These are phyloP conservation scores for Ophion ellenae DNA, from an alignment of 2,888 invertebrate species.

Conservation along the genomic window DNA sequence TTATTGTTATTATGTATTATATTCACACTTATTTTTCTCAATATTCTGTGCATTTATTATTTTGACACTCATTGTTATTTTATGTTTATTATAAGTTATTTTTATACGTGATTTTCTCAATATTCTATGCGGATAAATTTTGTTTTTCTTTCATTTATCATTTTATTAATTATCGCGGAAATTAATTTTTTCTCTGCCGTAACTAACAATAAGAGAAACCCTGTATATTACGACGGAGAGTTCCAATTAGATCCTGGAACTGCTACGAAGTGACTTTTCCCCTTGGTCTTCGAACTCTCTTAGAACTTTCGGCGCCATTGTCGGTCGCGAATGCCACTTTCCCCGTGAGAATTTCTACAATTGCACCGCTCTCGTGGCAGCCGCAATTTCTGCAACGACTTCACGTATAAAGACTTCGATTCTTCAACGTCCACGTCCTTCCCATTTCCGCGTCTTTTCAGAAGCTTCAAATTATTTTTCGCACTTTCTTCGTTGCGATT, in stretches of 20 bases:
- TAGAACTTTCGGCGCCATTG: slow-evolving; percentile 50
- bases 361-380: slow-evolving; percentile 69
- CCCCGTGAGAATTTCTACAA: slow-evolving; percentile 61
- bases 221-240: slow-evolving; percentile 28
- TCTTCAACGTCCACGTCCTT: slow-evolving; percentile 14
- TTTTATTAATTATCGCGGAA: no score
- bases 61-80: no score
- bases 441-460: background rate
- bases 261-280: slow-evolving; percentile 40
- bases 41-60: no score
- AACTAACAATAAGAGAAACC: background rate
- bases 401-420: slow-evolving; percentile 53
- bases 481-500: background rate
- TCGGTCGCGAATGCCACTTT: slow-evolving; percentile 24
- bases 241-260: slow-evolving; percentile 41
- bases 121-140: no score
- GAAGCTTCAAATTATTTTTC: background rate
- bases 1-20: no score
- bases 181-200: no score
- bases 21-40: no score
- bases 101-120: no score
- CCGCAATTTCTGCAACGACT: slow-evolving; percentile 63
- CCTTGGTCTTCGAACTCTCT: slow-evolving; percentile 43
- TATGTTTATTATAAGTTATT: no score
- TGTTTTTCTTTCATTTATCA: no score